These are phyloP conservation scores for Spinus pinus DNA, from an alignment of 2,797 vertebrate species.

Conservation along the genomic window DNA sequence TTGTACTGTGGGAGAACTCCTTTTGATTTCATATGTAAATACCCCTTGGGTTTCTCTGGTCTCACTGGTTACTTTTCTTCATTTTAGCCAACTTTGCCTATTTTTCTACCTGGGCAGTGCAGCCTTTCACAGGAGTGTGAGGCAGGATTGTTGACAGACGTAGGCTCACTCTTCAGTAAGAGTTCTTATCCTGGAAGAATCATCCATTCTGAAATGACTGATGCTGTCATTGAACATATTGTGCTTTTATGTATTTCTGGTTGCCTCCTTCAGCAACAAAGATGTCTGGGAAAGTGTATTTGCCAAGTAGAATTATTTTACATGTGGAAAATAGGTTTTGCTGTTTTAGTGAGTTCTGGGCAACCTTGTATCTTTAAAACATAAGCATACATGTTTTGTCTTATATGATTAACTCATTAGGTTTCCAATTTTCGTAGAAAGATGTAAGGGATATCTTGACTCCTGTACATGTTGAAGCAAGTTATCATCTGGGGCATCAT, in stretches of 20 bases:
- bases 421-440: constrained; percentile 81
- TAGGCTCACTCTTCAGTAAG: accelerated
- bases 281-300: not conserved
- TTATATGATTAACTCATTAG: constrained; percentile 62
- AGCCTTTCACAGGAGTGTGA: not conserved
- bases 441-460: constrained; percentile 91
- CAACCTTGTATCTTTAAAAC: constrained; percentile 15
- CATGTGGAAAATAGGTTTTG: not conserved
- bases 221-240: not conserved
- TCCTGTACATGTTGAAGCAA: constrained; percentile 84
- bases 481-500: constrained; percentile 82
- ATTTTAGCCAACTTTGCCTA: not conserved
- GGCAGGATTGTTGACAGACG: not conserved
- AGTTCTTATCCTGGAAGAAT: not conserved
- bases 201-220: not conserved
- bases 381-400: constrained; percentile 25
- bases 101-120: not conserved
- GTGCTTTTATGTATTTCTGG: not conserved
- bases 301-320: not conserved
- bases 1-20: not conserved
- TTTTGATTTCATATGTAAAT: not conserved
- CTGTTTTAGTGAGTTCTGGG: not conserved
- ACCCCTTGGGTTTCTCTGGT: not conserved
- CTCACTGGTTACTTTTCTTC: not conserved
- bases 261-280: not conserved